phyloP scores from a whole-genome alignment of 2,888 invertebrate species.

The Actias luna region DNA sequence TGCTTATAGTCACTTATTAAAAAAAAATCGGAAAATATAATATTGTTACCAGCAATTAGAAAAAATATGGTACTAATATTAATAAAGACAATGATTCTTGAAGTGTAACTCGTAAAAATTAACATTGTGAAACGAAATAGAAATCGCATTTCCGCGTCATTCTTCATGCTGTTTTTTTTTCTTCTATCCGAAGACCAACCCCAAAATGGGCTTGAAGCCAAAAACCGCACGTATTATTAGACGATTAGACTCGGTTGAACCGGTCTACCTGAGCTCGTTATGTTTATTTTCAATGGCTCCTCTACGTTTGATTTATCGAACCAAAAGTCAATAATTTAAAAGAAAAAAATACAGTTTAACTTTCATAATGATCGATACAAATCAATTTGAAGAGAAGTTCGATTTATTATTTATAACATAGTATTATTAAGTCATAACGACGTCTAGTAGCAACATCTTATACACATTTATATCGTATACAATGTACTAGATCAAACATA shows the following conservation, averaged over 20 bases:
- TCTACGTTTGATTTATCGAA: slow-evolving; percentile 33
- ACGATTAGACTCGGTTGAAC: slow-evolving; percentile 57
- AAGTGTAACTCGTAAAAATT: neutral
- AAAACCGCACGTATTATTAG: slow-evolving; percentile 73
- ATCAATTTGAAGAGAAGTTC: neutral
- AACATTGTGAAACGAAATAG: neutral
- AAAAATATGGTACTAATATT: neutral
- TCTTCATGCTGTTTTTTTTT: slow-evolving; percentile 16
- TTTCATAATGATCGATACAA: slow-evolving; percentile 1
- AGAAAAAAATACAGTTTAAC: slow-evolving; percentile 1
- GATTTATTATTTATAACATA: neutral
- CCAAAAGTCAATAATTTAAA: slow-evolving; percentile 23
- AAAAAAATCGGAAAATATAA: neutral
- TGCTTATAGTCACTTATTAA: neutral
- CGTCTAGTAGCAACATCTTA: neutral
- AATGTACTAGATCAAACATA: neutral
- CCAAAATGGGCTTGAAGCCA: slow-evolving; percentile 66
- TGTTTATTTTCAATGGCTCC: slow-evolving; percentile 34
- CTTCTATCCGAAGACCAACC: slow-evolving; percentile 48
- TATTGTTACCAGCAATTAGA: neutral
- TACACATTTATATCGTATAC: neutral
- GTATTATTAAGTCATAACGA: neutral
- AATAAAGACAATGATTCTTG: neutral
- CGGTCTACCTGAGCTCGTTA: slow-evolving; percentile 61
- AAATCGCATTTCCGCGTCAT: slow-evolving; percentile 13